These are phyloP conservation scores for Carabus problematicus DNA, from an alignment of 2,888 invertebrate genomes.

Conservation along the genomic window DNA sequence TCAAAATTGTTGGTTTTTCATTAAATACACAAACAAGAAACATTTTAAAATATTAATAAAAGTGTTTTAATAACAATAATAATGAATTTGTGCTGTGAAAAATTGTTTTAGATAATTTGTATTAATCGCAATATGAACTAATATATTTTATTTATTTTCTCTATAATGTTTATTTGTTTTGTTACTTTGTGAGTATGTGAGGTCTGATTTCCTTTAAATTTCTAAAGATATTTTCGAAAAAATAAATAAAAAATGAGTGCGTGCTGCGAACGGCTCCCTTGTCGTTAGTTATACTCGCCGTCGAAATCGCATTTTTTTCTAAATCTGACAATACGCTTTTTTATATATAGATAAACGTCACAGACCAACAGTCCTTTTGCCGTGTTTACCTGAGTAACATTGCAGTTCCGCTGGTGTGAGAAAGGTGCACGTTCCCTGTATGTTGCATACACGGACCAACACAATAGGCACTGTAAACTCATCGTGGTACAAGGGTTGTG, in stretches of 20 bases:
- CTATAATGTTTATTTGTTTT: too few species aligned
- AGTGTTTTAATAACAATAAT: too few species aligned
- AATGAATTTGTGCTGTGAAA: too few species aligned
- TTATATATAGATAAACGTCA: constrained; percentile 43
- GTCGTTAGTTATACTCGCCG: constrained; percentile 36
- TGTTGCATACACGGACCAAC: constrained; percentile 1
- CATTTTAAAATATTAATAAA: too few species aligned
- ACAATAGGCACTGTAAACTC: constrained; percentile 36
- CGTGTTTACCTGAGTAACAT: constrained; percentile 19
- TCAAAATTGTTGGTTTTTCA: too few species aligned
- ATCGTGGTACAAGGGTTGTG: constrained; percentile 33
- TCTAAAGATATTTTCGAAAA: background rate
- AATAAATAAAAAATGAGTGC: constrained; percentile 4
- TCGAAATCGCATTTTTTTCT: constrained; percentile 41
- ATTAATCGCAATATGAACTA: too few species aligned
- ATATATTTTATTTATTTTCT: too few species aligned
- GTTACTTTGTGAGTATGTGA: background rate
- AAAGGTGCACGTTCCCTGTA: constrained; percentile 13
- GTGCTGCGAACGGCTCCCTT: constrained; percentile 3
- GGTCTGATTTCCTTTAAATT: constrained; percentile 5
- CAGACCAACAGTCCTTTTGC: constrained; percentile 34
- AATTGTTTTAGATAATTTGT: too few species aligned
- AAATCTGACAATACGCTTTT: constrained; percentile 41
- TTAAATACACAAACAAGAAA: too few species aligned
- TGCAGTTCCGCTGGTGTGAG: constrained; percentile 16